Evolutionary conservation across 2,113 vertebrate genomes (phyloP).

Genomic region (Rhombomys opimus): DNA sequence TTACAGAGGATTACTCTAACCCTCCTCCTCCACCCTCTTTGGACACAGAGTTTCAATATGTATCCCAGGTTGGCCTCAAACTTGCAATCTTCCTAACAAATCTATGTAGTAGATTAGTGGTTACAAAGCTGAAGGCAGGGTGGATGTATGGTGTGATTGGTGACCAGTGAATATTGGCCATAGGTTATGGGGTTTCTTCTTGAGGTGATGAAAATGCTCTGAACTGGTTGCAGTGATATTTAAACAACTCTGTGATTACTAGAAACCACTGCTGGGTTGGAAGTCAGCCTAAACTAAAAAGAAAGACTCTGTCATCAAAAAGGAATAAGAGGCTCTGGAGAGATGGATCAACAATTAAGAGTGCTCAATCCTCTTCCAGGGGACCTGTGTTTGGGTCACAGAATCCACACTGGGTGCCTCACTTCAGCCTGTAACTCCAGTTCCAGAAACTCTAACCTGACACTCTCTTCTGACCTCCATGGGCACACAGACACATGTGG

Average conservation of each 20-base stretch:
- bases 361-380: background rate
- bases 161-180: background rate
- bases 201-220: background rate
- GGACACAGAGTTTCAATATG: background rate
- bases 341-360: background rate
- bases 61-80: background rate
- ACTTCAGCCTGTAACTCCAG: background rate
- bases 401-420: background rate
- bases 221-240: background rate
- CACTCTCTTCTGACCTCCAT: background rate
- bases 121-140: background rate
- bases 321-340: background rate
- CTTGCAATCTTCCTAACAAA: background rate
- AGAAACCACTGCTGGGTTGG: background rate
- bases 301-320: background rate
- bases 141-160: background rate
- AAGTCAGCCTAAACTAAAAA: background rate
- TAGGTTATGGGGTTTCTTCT: background rate
- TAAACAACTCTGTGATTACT: constrained; percentile 13
- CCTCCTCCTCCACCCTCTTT: background rate
- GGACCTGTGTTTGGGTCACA: background rate
- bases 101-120: background rate
- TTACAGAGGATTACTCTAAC: background rate
- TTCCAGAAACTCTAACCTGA: background rate
- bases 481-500: background rate